Evolutionary conservation across 2,113 vertebrate species (phyloP).

Genomic region (Tachysurus fulvidraco): DNA sequence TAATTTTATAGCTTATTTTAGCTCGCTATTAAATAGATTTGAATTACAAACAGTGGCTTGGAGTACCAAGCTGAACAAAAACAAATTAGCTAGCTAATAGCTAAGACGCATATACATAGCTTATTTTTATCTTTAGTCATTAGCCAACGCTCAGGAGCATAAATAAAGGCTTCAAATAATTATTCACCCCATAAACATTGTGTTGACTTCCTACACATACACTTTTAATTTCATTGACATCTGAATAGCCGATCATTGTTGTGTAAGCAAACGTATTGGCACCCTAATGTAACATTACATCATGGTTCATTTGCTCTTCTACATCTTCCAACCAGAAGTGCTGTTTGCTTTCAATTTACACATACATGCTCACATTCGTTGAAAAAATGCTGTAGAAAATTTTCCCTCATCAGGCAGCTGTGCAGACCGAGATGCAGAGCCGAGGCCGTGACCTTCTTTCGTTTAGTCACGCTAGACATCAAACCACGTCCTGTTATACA

Average conservation of each 20-base stretch:
- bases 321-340: not conserved
- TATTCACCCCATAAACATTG: too few relatives aligned
- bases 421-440: not conserved
- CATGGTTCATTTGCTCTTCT: not conserved
- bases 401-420: constrained; percentile 4
- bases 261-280: not conserved
- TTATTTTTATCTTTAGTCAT: too few relatives aligned
- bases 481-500: not conserved
- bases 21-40: too few relatives aligned
- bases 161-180: too few relatives aligned
- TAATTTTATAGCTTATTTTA: too few relatives aligned
- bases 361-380: too few relatives aligned
- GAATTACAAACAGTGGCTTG: not conserved
- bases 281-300: not conserved
- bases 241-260: too few relatives aligned
- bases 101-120: not conserved
- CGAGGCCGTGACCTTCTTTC: not conserved
- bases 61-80: not conserved
- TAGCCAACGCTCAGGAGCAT: too few relatives aligned
- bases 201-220: too few relatives aligned
- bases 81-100: not conserved
- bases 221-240: too few relatives aligned
- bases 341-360: not conserved
- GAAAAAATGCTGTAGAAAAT: too few relatives aligned
- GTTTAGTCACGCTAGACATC: not conserved